Evolutionary conservation across 1,140 invertebrate species (phyloP), one percentile per base, ranked within the genome.

Genomic region (Drosophila ananassae): DNA sequence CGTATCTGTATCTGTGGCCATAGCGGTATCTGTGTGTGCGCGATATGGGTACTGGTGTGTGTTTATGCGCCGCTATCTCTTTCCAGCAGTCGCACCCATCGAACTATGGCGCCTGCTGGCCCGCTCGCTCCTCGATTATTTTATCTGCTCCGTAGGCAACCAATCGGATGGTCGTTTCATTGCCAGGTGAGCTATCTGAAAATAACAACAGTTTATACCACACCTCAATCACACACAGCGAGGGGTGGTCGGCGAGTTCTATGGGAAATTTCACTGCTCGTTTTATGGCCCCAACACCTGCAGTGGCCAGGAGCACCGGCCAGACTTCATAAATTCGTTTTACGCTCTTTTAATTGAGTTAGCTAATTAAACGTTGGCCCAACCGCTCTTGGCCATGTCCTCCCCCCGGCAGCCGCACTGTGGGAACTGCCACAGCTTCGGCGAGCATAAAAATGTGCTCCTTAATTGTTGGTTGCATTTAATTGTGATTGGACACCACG

Each of bases 261-360:
- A 10, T 47, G 44, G 44, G 21, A 47, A 22, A 22, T 22, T 22
- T 22, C 30, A 10, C 30, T 21, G 17, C 55, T 59, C 37, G 53
- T 62, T 89, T 87, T 76, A 87, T 87, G 44, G 60, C 66, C 79
- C 2, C 41, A 64, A 76, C 82, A 87, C 83, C 82, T 87, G 82
- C 82, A 75, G 83, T 60, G 58, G 25, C 51, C 44, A 28, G 24
- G n/a, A 37, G 61, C 12, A 7, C 41, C 13, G 50, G 21, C 56
- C 72, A 75, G 72, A 75, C 67, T 56, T 61, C 59, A 79, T 56
- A 75, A 82, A 81, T 78, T 76, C 66, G 69, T 87, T 85, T 87
- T 75, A 87, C 79, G 79, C 64, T 87, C 83, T 87, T 87, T 89
- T 89, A 87, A 87, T 87, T 87, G 74, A 87, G 82, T 87, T 89